Base-by-base conservation (phyloP, 2,888 invertebrate genomes). In the Agriopis leucophaearia region DNA sequence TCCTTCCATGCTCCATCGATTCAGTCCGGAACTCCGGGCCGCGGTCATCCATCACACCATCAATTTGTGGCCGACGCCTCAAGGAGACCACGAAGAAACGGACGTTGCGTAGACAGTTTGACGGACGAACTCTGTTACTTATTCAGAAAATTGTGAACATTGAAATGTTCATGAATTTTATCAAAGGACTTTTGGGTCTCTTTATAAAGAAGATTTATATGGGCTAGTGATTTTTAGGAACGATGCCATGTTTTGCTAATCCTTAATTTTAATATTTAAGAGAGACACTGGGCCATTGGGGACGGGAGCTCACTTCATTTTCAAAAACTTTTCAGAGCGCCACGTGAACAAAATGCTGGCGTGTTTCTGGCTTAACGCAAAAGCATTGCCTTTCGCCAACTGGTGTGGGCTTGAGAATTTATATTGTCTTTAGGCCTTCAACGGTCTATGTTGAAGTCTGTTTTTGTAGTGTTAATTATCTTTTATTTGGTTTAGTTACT, bases 11-110 rank as follows among this genome's bases (percentile, higher is more conserved):
- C 45, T 64, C 64, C 52, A 72, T 66, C 64, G 55, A 72, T 70
- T 58, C 52, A 5, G 36, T n/a, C 45, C 35, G 48, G 45, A 44
- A 36, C 48, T 16, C 62, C 61, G 61, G 42, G 59, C 64, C 44
- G 38, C 40, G 64, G 57, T 66, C 66, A 77, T 79, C 73, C 68
- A 77, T 78, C 80, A 77, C 59, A 70, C 64, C 62, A 77, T 79
- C 77, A 77, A 76, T 79, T 69, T 65, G 13, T 16, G n/a, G n/a
- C 56, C 42, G 50, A 63, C 63, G 52, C 45, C 18, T 52, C 62
- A 66, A 59, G 54, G 64, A 35, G 13, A 48, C 42, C 35, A 18
- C 54, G 35, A 48, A 7, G 50, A 40, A 9, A 40, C 5, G 55
- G 42, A 55, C n/a, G 55, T 44, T n/a, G 55, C 55, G 55, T 55